Evolutionary conservation across 1,140 invertebrate genomes (phyloP), one percentile per base, ranked within the genome.

Genomic region (Drosophila neocordata): DNA sequence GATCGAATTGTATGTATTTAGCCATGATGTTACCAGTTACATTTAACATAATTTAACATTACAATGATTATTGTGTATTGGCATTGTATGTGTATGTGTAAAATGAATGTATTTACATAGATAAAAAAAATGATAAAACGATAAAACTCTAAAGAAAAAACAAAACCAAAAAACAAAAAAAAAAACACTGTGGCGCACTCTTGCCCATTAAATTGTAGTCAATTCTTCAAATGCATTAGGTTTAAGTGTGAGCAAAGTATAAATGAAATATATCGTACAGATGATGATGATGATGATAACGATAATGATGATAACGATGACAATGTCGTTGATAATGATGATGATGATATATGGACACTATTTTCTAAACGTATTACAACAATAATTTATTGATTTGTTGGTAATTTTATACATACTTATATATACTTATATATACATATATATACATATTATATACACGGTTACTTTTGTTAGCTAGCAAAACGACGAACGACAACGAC

Each of bases 281-380:
- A 57, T 22, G 41, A 44, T 44, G 20, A 56, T 38, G 41, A 57
- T 22, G 41, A 44, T 44, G 20, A 56, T 38, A 31, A 31, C 27
- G 58, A 53, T 55, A 38, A 59, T 5, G 38, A 59, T 9, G 11
- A 53, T 22, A 18, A 64, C 11, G 56, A 68, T 20, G 68, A 75
- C 2, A 24, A 24, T 24, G 22, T 24, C 22, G 22, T 24, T 24
- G 60, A 57, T 59, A 41, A 64, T 18, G 59, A 66, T 55, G 35
- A 71, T 65, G 77, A 81, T 87, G 68, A 87, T 87, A 87, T 88
- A 87, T 87, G 82, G 83, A 87, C 82, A 87, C 82, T 87, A 87
- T 87, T 87, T 87, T 87, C 82, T 87, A 82, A 88, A 87, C 80
- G 77, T 87, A 87, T 88, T 87, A 87, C 83, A 87, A 87, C 82